phyloP scores from a whole-genome alignment of 2,797 vertebrate genomes.

The Ambastaia sidthimunki region DNA sequence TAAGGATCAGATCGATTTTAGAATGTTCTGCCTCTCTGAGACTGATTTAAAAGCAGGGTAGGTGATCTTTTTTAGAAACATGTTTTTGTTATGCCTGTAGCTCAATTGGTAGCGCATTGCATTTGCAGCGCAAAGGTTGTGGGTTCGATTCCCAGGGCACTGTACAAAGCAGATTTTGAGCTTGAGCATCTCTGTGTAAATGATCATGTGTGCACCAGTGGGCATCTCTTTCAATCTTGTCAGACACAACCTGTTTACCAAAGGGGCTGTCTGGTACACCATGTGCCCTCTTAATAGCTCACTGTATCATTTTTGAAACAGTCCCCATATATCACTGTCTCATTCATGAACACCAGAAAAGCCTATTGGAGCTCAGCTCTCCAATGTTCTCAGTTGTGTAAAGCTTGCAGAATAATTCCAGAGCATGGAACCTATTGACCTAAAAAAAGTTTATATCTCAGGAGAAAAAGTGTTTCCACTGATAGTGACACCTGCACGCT shows the following conservation, averaged over 20 bases:
- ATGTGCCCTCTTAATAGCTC: constrained; percentile 26
- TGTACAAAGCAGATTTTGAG: not conserved
- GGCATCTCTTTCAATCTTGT: constrained; percentile 23
- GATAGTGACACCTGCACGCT: constrained; percentile 41
- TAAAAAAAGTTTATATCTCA: constrained; percentile 34
- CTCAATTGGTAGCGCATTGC: too few species aligned
- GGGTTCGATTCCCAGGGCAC: too few species aligned
- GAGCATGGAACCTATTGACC: not conserved
- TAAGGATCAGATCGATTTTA: too few species aligned
- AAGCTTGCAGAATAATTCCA: not conserved
- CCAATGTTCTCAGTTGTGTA: not conserved
- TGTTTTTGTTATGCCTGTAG: too few species aligned
- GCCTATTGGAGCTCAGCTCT: not conserved
- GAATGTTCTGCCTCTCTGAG: too few species aligned
- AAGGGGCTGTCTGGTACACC: constrained; percentile 54
- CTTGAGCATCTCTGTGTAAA: not conserved
- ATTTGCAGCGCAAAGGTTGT: too few species aligned
- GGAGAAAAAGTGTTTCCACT: constrained; percentile 13
- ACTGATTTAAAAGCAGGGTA: too few species aligned
- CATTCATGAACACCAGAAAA: not conserved
- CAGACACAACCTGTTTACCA: constrained; percentile 54
- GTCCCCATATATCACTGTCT: constrained; percentile 27
- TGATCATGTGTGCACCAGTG: not conserved
- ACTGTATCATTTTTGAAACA: constrained; percentile 36
- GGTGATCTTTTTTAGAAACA: too few species aligned